Percentiles rank a stretch among this genome's conserved stretches.
Evolutionary conservation across 2,113 vertebrate species (phyloP).

Genomic region (Ptyas mucosa): DNA sequence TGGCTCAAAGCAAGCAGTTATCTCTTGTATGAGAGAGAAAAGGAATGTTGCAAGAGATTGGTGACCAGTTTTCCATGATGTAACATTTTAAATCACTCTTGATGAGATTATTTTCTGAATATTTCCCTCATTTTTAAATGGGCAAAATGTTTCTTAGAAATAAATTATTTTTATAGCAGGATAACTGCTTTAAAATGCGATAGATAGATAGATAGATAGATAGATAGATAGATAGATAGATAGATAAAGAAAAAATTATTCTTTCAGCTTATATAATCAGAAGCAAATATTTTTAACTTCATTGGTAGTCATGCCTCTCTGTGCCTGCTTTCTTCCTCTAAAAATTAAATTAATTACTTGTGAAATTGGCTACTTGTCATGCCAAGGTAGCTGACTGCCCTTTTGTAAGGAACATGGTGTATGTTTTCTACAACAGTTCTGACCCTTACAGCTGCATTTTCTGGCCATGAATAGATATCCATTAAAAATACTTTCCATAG

Average conservation of each 20-base stretch:
- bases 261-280: neutral
- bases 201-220: no score
- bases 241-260: neutral
- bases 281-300: neutral
- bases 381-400: neutral
- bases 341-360: slow-evolving; percentile 22
- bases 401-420: slow-evolving; percentile 36
- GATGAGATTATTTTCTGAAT: neutral
- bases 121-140: neutral
- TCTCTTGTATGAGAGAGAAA: neutral
- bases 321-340: slow-evolving; percentile 4
- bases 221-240: no score
- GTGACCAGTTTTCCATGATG: no score
- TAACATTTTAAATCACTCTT: neutral
- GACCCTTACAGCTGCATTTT: slow-evolving; percentile 47
- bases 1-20: neutral
- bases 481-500: slow-evolving; percentile 46
- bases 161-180: neutral
- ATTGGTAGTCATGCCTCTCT: slow-evolving; percentile 6
- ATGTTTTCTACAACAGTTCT: slow-evolving; percentile 44
- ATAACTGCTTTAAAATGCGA: neutral
- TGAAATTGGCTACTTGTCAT: slow-evolving; percentile 26
- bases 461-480: slow-evolving; percentile 34
- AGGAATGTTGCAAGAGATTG: neutral
- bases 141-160: neutral